phyloP scores from a whole-genome alignment of 2,888 invertebrate species.

The Drosophila sordidula region DNA sequence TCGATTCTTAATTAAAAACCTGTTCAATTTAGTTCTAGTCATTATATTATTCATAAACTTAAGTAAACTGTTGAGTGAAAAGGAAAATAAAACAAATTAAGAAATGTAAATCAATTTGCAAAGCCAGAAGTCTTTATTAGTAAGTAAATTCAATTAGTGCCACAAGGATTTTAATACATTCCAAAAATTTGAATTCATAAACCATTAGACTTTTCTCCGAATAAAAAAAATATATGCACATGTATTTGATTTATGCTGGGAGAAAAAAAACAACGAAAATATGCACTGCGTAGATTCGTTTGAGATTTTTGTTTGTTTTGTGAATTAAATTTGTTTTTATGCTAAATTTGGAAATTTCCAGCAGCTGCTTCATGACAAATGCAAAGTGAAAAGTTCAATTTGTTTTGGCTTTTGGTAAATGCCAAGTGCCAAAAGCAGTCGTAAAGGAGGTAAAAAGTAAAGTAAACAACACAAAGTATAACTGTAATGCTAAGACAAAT shows the following conservation, averaged over 20 bases:
- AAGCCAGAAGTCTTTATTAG: neutral
- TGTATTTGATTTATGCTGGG: conserved; percentile 3
- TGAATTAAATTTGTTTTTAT: conserved; percentile 41
- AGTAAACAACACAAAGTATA: conserved; percentile 26
- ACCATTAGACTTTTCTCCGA: neutral
- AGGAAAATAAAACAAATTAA: too few relatives aligned
- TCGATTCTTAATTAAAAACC: too few relatives aligned
- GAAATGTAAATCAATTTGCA: neutral
- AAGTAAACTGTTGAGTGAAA: too few relatives aligned
- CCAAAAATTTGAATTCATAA: neutral
- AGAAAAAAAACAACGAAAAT: conserved; percentile 25
- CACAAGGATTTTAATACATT: neutral
- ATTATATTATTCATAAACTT: too few relatives aligned
- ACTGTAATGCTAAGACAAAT: conserved; percentile 27
- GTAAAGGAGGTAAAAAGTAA: conserved; percentile 44
- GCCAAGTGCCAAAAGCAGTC: conserved; percentile 19
- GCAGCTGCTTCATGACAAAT: conserved; percentile 48
- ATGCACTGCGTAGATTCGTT: conserved; percentile 17
- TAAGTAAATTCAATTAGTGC: neutral
- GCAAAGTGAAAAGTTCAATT: conserved; percentile 67
- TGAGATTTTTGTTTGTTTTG: conserved; percentile 24
- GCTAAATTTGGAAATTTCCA: conserved; percentile 37
- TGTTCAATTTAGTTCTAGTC: too few relatives aligned
- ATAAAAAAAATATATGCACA: conserved; percentile 1
- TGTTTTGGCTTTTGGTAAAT: conserved; percentile 46